Evolutionary conservation across 2,888 invertebrate genomes (phyloP).

Genomic region (Platycheirus albimanus): DNA sequence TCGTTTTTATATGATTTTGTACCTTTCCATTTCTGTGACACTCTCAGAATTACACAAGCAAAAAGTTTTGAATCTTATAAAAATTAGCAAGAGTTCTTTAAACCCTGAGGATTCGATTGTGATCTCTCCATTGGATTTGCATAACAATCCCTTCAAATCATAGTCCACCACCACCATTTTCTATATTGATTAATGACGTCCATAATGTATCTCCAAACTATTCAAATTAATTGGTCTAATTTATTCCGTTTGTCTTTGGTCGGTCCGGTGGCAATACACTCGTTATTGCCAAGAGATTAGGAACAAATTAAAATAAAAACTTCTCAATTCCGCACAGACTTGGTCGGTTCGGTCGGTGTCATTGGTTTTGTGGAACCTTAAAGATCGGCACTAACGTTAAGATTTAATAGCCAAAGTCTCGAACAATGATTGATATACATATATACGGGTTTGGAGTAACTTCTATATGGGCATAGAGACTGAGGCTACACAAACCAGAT

Average conservation of each 20-base stretch:
- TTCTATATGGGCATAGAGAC: background rate
- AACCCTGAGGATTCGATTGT: constrained; percentile 3
- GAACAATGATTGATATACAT: constrained; percentile 41
- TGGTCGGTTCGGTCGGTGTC: background rate
- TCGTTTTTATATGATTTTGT: no score
- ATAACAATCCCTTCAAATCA: constrained; percentile 14
- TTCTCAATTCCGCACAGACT: background rate
- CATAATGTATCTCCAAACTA: constrained; percentile 19
- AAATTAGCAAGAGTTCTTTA: constrained; percentile 35
- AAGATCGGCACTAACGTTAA: constrained; percentile 28
- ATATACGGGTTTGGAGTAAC: background rate
- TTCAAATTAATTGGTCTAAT: constrained; percentile 19
- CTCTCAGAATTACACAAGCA: background rate
- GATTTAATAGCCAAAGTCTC: constrained; percentile 36
- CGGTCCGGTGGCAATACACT: constrained; percentile 12
- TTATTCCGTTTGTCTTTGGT: constrained; percentile 23
- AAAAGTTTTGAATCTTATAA: background rate
- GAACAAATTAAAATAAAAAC: constrained; percentile 12
- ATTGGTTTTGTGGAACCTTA: constrained; percentile 12
- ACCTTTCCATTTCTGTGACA: constrained; percentile 30
- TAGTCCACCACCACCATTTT: background rate
- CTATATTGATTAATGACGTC: background rate
- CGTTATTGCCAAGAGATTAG: constrained; percentile 33
- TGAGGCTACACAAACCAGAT: constrained; percentile 40
- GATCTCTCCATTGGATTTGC: constrained; percentile 39